Conservation (phyloP, 2,113 vertebrate genomes). For the Pseudopipra pipra region DNA sequence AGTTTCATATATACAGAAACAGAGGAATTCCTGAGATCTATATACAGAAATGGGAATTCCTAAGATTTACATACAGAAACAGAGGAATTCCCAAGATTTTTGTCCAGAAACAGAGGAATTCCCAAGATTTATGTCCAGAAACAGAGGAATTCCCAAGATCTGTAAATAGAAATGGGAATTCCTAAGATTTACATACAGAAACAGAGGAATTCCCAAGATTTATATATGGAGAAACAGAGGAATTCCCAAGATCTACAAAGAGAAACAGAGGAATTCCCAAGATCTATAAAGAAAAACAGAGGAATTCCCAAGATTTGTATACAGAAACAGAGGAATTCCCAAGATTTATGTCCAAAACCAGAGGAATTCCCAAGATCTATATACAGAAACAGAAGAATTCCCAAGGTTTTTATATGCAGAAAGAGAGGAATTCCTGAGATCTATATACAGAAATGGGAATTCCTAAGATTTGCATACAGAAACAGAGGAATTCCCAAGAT, state of each 20-base stretch:
- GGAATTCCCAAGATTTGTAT: not conserved
- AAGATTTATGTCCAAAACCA: fast-evolving
- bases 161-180: no score
- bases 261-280: not conserved
- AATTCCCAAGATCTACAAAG: not conserved
- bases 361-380: no score
- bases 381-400: not conserved
- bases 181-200: not conserved
- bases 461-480: not conserved
- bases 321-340: not conserved
- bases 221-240: not conserved
- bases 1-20: not conserved
- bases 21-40: not conserved
- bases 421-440: not conserved
- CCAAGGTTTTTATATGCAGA: not conserved
- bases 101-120: not conserved
- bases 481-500: not conserved
- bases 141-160: no score
- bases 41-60: no score
- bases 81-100: not conserved
- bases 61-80: no score
- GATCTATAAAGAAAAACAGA: not conserved
- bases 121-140: not conserved
- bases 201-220: not conserved
- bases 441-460: not conserved